These are phyloP conservation scores for Coranthus polyacanthus DNA, from an alignment of 2,797 vertebrate species.

Conservation along the genomic window DNA sequence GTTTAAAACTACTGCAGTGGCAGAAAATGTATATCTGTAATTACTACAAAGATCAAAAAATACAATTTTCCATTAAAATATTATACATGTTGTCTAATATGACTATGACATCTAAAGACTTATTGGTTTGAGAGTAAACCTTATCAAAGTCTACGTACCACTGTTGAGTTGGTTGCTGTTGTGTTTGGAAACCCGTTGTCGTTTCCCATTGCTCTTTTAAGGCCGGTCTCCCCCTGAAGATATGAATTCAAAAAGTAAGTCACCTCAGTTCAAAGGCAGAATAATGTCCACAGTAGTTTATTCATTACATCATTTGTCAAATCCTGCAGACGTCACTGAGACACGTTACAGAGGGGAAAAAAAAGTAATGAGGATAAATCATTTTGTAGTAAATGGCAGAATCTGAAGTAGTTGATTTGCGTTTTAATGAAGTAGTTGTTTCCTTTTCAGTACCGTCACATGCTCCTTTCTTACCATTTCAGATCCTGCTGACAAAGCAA, in stretches of 20 bases:
- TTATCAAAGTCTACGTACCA: background rate
- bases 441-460: background rate
- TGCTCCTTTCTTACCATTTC: background rate
- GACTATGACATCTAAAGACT: background rate
- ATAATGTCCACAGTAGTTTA: no score
- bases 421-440: no score
- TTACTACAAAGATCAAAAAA: no score
- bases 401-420: no score
- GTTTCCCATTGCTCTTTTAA: accelerated
- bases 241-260: background rate
- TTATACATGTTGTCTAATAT: no score
- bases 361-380: no score
- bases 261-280: background rate
- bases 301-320: background rate
- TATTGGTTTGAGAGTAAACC: background rate
- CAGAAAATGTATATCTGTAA: no score
- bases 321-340: background rate
- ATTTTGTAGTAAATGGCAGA: no score
- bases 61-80: no score
- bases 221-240: accelerated
- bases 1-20: no score
- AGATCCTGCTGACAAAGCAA: background rate
- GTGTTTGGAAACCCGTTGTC: accelerated
- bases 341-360: background rate
- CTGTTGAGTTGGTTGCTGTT: no score